Base-by-base conservation (phyloP, 2,888 invertebrate species). In the Melieria crassipennis region DNA sequence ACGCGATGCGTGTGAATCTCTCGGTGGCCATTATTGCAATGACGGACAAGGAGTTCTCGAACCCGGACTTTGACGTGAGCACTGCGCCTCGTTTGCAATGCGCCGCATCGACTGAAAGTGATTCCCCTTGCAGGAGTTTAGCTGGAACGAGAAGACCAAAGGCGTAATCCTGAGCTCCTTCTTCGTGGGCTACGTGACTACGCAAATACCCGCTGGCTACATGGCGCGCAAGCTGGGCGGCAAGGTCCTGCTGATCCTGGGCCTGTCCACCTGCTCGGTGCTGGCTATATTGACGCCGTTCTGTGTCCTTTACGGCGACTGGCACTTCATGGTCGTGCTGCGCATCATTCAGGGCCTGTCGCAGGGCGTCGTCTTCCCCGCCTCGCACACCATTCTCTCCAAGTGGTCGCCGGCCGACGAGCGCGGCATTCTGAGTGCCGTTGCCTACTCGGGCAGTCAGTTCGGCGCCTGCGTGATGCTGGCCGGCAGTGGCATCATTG, bases 381-480 rank as follows among this genome's bases (percentile, higher is more conserved):
- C 90, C 64, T 85, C 91, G 0, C 92, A 92, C 76, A 91, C 91
- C 0, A 84, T 92, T 0, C 81, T 93, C 11, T 91, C 92, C 0
- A 91, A 91, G 78, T 93, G 93, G 93, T 82, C 90, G 0, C 94
- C 94, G 0, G 87, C 89, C 0, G 84, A 88, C 0, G 94, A 95
- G 81, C 88, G 94, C 65, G 91, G 92, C 4, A 74, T 80, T 16
- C 73, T 94, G 73, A 91, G 91, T 72, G 90, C 92, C 66, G 90
- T 90, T 63, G 89, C 91, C 5, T 92, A 92, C 83, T 88, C 91
- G 63, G 95, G 95, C 60, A 91, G 91, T 10, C 93, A 93, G 81
- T 89, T 94, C 7, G 96, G 96, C 7, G 93, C 94, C 13, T 92
- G 94, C 0, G 81, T 94, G 1, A 91, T 93, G 78, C 85, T 94